phyloP scores from a whole-genome alignment of 2,113 vertebrate genomes.

The Phaethon lepturus region DNA sequence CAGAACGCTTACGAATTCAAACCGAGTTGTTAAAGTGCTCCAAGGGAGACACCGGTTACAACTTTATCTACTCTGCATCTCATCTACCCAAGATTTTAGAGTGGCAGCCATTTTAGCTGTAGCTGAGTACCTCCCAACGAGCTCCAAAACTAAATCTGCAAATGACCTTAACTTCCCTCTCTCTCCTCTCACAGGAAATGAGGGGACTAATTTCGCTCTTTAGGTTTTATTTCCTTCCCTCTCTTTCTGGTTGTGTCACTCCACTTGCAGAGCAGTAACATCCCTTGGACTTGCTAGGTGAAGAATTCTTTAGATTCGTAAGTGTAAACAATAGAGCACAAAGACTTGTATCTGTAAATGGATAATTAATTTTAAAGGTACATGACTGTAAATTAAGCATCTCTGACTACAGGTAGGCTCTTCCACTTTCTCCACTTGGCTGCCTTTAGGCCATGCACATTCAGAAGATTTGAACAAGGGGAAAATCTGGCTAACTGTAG shows the following conservation, averaged over 20 bases:
- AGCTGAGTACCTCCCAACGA: not conserved
- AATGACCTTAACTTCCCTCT: not conserved
- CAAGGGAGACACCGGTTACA: slow-evolving; percentile 38
- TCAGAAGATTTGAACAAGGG: not conserved
- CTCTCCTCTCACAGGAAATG: not conserved
- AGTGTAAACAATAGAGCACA: not conserved
- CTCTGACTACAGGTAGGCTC: not conserved
- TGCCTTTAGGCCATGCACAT: not conserved
- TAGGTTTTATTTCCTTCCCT: not conserved
- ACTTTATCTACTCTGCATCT: slow-evolving; percentile 4
- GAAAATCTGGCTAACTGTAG: not conserved
- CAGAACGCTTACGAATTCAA: slow-evolving; percentile 67
- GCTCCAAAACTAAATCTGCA: not conserved
- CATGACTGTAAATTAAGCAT: not conserved
- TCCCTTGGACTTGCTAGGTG: not conserved
- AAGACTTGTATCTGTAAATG: not conserved
- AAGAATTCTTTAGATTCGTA: not conserved
- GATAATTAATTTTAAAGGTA: not conserved
- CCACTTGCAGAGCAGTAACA: not conserved
- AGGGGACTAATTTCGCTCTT: not conserved
- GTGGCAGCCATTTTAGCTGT: slow-evolving; percentile 29
- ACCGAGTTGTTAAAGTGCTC: slow-evolving; percentile 65
- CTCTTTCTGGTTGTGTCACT: not conserved
- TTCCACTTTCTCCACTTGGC: not conserved
- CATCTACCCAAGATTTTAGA: not conserved